phyloP scores from a whole-genome alignment of 2,797 vertebrate species.

The Danionella dracula region DNA sequence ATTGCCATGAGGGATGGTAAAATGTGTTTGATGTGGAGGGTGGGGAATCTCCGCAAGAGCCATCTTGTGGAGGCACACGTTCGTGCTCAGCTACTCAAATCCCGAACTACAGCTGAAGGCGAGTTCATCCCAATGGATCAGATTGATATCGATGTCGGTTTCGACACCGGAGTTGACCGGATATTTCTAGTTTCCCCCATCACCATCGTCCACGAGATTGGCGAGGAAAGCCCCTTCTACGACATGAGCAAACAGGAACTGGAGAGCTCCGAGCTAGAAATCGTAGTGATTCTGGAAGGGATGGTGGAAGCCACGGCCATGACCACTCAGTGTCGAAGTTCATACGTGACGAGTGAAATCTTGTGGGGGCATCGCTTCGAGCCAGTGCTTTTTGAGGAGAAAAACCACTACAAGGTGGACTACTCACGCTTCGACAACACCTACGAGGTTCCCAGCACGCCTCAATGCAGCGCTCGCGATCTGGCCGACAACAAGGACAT shows the following conservation, averaged over 20 bases:
- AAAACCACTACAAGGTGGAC: conserved; percentile 95
- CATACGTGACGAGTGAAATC: conserved; percentile 88
- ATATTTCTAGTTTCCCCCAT: conserved; percentile 94
- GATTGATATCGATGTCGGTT: conserved; percentile 90
- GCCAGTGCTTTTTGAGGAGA: conserved; percentile 93
- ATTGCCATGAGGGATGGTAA: conserved; percentile 92
- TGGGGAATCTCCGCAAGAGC: conserved; percentile 92
- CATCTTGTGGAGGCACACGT: conserved; percentile 95
- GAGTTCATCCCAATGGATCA: conserved; percentile 96
- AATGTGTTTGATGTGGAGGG: conserved; percentile 94
- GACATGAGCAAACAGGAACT: conserved; percentile 88
- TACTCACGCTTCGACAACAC: conserved; percentile 93
- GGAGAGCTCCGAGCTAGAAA: conserved; percentile 90
- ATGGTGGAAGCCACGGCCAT: conserved; percentile 98
- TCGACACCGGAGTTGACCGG: conserved; percentile 91
- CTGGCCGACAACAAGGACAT: conserved; percentile 87
- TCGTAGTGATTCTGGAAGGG: conserved; percentile 93
- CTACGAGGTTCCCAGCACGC: conserved; percentile 91
- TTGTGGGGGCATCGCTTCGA: conserved; percentile 96
- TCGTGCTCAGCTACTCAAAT: conserved; percentile 90
- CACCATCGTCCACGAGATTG: conserved; percentile 92
- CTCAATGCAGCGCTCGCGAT: conserved; percentile 88
- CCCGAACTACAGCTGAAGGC: conserved; percentile 87
- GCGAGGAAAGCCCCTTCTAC: conserved; percentile 91
- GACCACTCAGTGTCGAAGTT: conserved; percentile 96